Evolutionary conservation across 2,797 vertebrate genomes (phyloP).

Genomic region (Cheracebus regulus): DNA sequence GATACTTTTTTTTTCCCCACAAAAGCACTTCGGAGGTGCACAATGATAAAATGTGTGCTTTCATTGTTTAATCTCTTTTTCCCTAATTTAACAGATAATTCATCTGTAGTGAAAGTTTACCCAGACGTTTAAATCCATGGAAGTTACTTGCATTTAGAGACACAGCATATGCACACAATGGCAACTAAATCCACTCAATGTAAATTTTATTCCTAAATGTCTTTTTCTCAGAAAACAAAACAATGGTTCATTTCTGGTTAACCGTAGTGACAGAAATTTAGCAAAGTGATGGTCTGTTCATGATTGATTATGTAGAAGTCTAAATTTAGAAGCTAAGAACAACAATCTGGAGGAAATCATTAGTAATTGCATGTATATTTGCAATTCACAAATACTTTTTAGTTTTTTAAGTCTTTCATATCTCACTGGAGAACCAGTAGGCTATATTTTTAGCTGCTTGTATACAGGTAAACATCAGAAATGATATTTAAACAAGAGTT

Average conservation of each 20-base stretch:
- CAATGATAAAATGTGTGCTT: background rate
- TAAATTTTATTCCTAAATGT: background rate
- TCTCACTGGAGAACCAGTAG: background rate
- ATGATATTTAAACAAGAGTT: background rate
- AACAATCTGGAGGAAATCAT: background rate
- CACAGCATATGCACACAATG: background rate
- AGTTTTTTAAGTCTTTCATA: background rate
- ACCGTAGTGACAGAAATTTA: background rate
- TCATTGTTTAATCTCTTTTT: slow-evolving; percentile 17
- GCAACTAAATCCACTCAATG: background rate
- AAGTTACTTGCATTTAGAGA: background rate
- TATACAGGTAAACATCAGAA: background rate
- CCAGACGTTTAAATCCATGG: background rate
- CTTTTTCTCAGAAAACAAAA: background rate
- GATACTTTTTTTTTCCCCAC: background rate
- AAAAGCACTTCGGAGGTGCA: background rate
- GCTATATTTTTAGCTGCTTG: background rate
- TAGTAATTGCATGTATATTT: background rate
- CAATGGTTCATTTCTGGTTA: background rate
- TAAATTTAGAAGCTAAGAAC: background rate
- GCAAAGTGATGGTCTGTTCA: background rate
- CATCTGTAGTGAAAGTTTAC: background rate
- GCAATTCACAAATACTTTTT: background rate
- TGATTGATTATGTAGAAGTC: background rate
- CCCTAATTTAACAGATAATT: background rate